phyloP scores from a whole-genome alignment of 2,113 vertebrate genomes.

The Tetrao urogallus region DNA sequence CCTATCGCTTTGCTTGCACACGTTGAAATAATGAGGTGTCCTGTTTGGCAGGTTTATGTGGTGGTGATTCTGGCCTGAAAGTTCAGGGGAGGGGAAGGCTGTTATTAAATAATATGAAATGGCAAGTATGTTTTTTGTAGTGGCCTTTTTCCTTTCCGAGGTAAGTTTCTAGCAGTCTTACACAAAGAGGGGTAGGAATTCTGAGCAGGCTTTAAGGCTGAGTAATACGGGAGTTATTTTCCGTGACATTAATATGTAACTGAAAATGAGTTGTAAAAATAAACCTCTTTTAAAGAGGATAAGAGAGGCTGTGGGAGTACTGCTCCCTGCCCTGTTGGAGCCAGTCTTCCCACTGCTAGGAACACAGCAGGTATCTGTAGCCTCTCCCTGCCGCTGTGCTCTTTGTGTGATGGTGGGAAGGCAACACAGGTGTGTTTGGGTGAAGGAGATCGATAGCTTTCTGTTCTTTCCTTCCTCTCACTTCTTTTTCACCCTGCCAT shows the following conservation, averaged over 20 bases:
- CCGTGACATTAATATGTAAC: not conserved
- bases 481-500: not conserved
- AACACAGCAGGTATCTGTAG: conserved; percentile 10
- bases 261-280: not conserved
- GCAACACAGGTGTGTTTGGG: not conserved
- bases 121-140: not conserved
- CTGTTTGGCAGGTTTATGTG: conserved; percentile 23
- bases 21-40: conserved; percentile 48
- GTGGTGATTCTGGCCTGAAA: conserved; percentile 39
- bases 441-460: not conserved
- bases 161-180: not conserved
- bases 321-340: not conserved
- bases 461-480: not conserved
- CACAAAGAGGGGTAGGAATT: not conserved
- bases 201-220: not conserved
- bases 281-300: not conserved
- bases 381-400: not conserved
- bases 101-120: not conserved
- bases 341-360: not conserved
- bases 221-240: not conserved
- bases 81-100: conserved; percentile 3
- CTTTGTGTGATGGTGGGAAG: not conserved
- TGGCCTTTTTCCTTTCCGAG: not conserved
- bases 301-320: not conserved
- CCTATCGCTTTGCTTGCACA: conserved; percentile 38